phyloP scores from a whole-genome alignment of 2,888 invertebrate genomes.

The Lacanobia wlatinum region DNA sequence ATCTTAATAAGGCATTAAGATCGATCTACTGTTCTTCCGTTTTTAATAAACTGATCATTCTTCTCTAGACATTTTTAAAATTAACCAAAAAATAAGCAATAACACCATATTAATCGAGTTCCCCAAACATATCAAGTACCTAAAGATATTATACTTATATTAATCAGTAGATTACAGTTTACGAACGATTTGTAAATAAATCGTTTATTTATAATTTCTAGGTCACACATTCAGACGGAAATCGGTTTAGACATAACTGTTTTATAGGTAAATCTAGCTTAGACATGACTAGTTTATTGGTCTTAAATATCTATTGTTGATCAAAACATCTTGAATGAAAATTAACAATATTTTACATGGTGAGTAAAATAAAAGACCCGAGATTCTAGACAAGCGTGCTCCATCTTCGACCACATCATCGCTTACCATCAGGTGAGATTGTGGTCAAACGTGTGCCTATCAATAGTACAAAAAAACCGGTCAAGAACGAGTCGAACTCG shows the following conservation, averaged over 20 bases:
- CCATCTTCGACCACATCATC: too few relatives aligned
- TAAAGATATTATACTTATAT: conserved; percentile 31
- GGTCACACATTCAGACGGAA: conserved; percentile 41
- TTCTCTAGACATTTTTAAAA: neutral
- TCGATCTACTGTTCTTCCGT: neutral
- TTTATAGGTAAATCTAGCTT: neutral
- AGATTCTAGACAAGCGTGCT: too few relatives aligned
- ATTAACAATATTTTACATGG: neutral
- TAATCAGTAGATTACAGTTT: conserved; percentile 29
- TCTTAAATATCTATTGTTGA: neutral
- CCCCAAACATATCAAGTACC: conserved; percentile 57
- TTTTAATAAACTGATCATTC: neutral
- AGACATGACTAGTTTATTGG: neutral
- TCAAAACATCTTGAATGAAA: neutral
- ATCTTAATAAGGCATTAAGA: too few relatives aligned
- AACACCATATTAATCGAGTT: conserved; percentile 32
- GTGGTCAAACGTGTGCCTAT: too few relatives aligned
- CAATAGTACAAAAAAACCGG: too few relatives aligned
- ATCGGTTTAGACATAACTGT: neutral
- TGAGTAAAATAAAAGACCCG: too few relatives aligned
- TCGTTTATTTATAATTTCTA: conserved; percentile 30
- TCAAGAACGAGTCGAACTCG: too few relatives aligned
- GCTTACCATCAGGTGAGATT: too few relatives aligned
- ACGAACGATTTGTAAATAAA: conserved; percentile 17
- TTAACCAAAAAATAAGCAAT: conserved; percentile 28